Evolutionary conservation across 2,888 invertebrate species (phyloP).

Genomic region (Lepidonotus clava): DNA sequence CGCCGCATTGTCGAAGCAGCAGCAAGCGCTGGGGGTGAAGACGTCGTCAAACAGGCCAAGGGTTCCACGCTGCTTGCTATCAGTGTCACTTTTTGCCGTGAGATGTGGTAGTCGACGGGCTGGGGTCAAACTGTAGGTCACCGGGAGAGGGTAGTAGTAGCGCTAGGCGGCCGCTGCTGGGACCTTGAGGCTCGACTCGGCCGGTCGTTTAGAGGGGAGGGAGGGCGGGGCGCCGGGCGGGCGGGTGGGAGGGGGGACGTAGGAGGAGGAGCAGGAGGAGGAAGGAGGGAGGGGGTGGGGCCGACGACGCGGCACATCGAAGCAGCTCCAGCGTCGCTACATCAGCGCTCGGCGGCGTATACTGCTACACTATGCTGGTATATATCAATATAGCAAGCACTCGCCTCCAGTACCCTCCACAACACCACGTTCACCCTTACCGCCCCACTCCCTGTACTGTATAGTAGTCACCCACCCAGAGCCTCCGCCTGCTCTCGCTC

Average conservation of each 20-base stretch:
- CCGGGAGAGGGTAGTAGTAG: not conserved
- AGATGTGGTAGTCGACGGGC: not conserved
- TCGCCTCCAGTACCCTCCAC: no score
- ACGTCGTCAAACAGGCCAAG: not conserved
- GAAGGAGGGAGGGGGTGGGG: not conserved
- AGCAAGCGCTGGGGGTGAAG: not conserved
- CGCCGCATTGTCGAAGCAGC: not conserved
- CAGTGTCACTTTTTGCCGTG: constrained; percentile 28
- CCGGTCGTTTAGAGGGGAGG: not conserved
- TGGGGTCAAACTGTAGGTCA: constrained; percentile 39
- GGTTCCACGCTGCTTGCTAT: constrained; percentile 45
- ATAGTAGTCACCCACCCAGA: no score
- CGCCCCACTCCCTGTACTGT: no score
- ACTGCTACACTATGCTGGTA: no score
- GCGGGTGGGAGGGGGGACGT: not conserved
- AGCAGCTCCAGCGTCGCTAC: no score
- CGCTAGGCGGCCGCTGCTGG: not conserved
- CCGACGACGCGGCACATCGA: not conserved
- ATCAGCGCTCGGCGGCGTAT: no score
- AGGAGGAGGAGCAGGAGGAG: not conserved
- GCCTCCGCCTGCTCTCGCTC: no score
- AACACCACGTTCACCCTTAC: no score
- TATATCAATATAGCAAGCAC: no score
- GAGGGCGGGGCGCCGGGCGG: not conserved
- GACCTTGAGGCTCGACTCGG: not conserved